A percentile compares a stretch with the other conserved stretches of the same genome.
These are phyloP conservation scores for Drosophila biarmipes DNA, from an alignment of 1,140 invertebrate species.

Conservation along the genomic window DNA sequence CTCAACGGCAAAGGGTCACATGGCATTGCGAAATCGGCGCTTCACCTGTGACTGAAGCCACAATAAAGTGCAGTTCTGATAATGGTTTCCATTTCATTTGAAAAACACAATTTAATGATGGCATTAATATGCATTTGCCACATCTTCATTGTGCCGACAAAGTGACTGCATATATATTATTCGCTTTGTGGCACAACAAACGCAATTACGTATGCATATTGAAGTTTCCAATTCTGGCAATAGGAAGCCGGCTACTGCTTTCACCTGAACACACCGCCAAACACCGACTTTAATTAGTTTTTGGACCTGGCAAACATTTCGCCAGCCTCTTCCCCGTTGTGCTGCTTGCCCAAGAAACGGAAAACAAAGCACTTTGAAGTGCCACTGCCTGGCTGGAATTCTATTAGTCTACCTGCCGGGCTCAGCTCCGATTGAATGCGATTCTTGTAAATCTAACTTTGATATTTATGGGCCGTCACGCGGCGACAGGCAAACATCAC, in stretches of 20 bases:
- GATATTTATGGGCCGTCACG: slow-evolving; percentile 41
- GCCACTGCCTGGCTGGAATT: not conserved
- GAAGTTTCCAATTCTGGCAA: slow-evolving; percentile 7
- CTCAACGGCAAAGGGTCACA: no score
- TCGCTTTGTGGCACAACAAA: not conserved
- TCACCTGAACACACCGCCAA: not conserved
- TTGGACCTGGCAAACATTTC: not conserved
- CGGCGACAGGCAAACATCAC: slow-evolving; percentile 48
- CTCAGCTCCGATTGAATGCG: slow-evolving; percentile 11
- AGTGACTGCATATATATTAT: slow-evolving; percentile 8
- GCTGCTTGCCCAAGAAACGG: not conserved
- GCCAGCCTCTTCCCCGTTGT: not conserved
- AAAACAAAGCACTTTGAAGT: slow-evolving; percentile 37
- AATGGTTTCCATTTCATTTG: not conserved
- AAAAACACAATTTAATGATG: slow-evolving; percentile 8
- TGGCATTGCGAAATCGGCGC: no score
- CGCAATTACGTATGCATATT: slow-evolving; percentile 2
- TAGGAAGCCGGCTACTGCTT: not conserved
- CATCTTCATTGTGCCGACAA: not conserved
- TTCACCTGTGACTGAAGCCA: not conserved
- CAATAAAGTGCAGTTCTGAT: slow-evolving; percentile 3
- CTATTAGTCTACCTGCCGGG: slow-evolving; percentile 13
- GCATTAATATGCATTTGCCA: not conserved
- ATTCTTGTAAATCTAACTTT: slow-evolving; percentile 33
- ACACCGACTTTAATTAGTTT: slow-evolving; percentile 24